These are phyloP conservation scores for Mesocricetus auratus DNA, from an alignment of 2,113 vertebrate genomes.

Conservation along the genomic window DNA sequence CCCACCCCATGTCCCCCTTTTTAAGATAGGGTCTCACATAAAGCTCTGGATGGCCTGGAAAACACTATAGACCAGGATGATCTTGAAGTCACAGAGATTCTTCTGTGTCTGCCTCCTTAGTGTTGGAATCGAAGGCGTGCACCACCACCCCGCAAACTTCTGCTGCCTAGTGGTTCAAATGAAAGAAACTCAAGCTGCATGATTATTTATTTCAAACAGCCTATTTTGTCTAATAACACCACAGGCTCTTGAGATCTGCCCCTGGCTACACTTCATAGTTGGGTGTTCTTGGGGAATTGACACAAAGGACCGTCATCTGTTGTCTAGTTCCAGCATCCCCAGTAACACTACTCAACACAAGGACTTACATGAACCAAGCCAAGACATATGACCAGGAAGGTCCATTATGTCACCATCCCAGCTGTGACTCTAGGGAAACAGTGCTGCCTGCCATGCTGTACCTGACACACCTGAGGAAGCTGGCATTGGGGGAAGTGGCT, in stretches of 20 bases:
- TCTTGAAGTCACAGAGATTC: not conserved
- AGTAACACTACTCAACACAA: accelerated
- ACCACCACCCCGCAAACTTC: not conserved
- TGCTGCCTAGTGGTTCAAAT: not conserved
- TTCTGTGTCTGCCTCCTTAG: not conserved
- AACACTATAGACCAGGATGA: not conserved
- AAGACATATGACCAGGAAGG: not conserved
- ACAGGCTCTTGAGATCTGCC: not conserved
- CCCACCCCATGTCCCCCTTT: not conserved
- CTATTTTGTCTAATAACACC: not conserved
- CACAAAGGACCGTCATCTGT: not conserved
- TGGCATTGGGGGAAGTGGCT: not conserved
- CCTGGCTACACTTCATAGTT: not conserved
- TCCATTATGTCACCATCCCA: not conserved
- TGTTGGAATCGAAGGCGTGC: not conserved
- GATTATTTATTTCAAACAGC: accelerated
- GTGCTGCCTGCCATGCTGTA: not conserved
- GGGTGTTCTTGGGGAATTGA: not conserved
- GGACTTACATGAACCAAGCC: not conserved
- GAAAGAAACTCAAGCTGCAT: not conserved
- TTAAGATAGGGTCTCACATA: not conserved
- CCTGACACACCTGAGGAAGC: not conserved
- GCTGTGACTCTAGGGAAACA: not conserved
- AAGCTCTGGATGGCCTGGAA: not conserved
- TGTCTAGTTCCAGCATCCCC: not conserved